These are phyloP conservation scores for Ooceraea biroi DNA, from an alignment of 1,140 invertebrate species.

Conservation along the genomic window DNA sequence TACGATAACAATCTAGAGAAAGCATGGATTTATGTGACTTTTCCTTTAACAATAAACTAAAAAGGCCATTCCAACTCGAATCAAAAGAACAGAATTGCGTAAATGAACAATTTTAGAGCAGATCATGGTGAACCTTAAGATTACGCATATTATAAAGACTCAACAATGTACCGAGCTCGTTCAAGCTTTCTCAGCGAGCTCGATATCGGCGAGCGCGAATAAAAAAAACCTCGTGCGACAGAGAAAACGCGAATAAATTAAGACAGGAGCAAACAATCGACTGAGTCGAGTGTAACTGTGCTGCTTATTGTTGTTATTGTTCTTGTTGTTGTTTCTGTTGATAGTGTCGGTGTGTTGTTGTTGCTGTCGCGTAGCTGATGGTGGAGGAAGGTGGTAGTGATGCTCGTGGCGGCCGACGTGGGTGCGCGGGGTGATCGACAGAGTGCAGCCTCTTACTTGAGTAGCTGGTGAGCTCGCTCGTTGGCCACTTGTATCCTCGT, in stretches of 20 bases:
- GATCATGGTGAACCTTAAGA: slow-evolving; percentile 31
- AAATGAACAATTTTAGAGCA: too few relatives aligned
- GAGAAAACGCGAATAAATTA: slow-evolving; percentile 22
- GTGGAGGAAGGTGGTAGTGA: slow-evolving; percentile 52
- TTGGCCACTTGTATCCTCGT: slow-evolving; percentile 93
- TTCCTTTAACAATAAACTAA: too few relatives aligned
- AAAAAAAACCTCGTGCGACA: slow-evolving; percentile 3
- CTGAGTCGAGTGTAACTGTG: slow-evolving; percentile 56
- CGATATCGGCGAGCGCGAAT: slow-evolving; percentile 15
- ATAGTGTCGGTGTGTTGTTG: slow-evolving; percentile 32
- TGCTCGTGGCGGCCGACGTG: slow-evolving; percentile 69
- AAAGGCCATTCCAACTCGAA: too few relatives aligned
- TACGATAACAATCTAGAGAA: background rate
- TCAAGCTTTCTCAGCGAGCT: background rate
- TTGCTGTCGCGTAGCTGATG: slow-evolving; percentile 46
- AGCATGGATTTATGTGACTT: too few relatives aligned
- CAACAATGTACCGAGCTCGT: background rate
- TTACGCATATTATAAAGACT: slow-evolving; percentile 17
- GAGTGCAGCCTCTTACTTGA: slow-evolving; percentile 87
- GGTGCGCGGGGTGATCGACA: slow-evolving; percentile 64
- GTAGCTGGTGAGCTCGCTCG: slow-evolving; percentile 92
- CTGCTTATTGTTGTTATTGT: slow-evolving; percentile 40
- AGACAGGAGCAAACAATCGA: slow-evolving; percentile 23
- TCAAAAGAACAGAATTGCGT: too few relatives aligned
- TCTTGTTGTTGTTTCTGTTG: slow-evolving; percentile 43